These are phyloP conservation scores for Drosophila mettleri DNA, from an alignment of 2,888 invertebrate species.

Conservation along the genomic window DNA sequence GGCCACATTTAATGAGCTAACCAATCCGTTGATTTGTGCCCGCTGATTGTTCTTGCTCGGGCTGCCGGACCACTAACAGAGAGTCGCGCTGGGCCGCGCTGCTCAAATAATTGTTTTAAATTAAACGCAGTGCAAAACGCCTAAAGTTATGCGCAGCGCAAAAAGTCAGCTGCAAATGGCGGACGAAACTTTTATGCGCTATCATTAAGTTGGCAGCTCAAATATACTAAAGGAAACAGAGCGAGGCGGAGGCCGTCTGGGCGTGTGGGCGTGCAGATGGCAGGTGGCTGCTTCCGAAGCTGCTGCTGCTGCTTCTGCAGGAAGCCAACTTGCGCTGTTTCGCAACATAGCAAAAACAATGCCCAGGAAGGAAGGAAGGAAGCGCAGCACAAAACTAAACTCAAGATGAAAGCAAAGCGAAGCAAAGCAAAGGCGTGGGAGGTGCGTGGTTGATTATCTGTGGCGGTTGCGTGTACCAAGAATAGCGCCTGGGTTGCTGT, in stretches of 20 bases:
- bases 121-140: conserved; percentile 73
- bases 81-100: conserved; percentile 8
- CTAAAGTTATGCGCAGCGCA: conserved; percentile 69
- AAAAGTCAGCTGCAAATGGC: conserved; percentile 56
- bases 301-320: conserved; percentile 19
- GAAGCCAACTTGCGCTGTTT: conserved; percentile 46
- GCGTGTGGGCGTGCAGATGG: background rate
- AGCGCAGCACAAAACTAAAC: conserved; percentile 69
- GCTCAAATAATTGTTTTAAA: conserved; percentile 79
- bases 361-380: conserved; percentile 56
- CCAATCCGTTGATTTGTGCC: conserved; percentile 31
- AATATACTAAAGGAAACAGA: conserved; percentile 63
- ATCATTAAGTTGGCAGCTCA: conserved; percentile 72
- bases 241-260: background rate
- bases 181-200: conserved; percentile 71
- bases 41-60: conserved; percentile 17
- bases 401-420: conserved; percentile 75
- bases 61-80: conserved; percentile 27
- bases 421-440: conserved; percentile 11
- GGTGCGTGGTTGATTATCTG: conserved; percentile 65
- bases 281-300: conserved; percentile 11
- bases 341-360: conserved; percentile 48
- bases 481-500: conserved; percentile 20
- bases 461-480: conserved; percentile 18
- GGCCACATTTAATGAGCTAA: conserved; percentile 32